Base-by-base conservation (phyloP, 2,113 vertebrate genomes). In the Theristicus caerulescens region DNA sequence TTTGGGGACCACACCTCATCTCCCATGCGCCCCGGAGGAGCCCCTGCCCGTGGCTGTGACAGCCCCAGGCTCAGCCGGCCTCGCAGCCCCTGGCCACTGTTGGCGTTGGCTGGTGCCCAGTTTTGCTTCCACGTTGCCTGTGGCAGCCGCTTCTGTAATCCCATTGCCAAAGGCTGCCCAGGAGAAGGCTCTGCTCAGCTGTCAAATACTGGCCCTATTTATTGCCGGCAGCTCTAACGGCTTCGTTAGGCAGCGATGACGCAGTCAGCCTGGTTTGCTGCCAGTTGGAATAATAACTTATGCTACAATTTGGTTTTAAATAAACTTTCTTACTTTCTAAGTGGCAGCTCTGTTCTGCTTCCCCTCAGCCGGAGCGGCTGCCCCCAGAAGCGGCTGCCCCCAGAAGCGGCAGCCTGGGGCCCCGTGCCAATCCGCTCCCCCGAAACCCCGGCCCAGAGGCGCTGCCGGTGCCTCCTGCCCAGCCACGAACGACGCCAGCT, bases 311-410 rank as follows among this genome's bases (percentile, higher is more conserved):
- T 88, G 49, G 69, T 96, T 90, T 86, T 77, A 86, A 96, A 97
- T 96, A 96, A 97, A 97, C 94, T 83, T 95, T 90, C 85, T 82
- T 94, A 87, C 90, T 94, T 96, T 95, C 93, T 89, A 19, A 91
- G 69, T 61, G 58, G 93, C 93, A 93, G 71, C 76, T 95, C 87
- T 86, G 86, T 92, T 90, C 88, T 82, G 42, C 65, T 79, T 71
- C 16, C 24, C 46, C 55, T 82, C 46, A 46, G 58, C 55, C 1
- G 0, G 61, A 47, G 92, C 77, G 21, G 64, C 64, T 24, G 38
- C 34, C 24, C 42, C 44, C 49, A 44, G 18, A 81, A 83, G 26
- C 0, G 4, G 34, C 47, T 24, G 38, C 34, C 24, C 42, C 44
- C 49, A 44, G 18, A 81, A 83, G 26, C 0, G 4, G 34, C 47